Conservation (phyloP, 1,140 invertebrate genomes). For the Nasonia giraulti region DNA sequence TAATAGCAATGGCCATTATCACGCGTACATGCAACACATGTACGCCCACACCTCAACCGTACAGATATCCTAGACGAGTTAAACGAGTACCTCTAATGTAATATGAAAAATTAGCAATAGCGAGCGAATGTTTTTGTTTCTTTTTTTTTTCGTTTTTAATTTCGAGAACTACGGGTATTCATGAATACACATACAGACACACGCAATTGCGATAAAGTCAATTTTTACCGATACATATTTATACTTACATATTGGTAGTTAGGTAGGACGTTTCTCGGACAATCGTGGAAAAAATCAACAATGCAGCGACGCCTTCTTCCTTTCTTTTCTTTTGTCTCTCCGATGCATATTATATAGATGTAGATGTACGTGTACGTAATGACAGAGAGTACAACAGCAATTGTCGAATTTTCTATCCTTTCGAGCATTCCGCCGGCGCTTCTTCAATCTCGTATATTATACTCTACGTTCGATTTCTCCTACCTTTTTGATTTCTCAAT, state of each 20-base stretch:
- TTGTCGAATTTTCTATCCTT: constrained; percentile 18
- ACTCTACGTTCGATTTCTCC: not conserved
- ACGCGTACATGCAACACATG: not conserved
- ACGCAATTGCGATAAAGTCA: constrained; percentile 1
- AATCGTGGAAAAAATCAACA: not conserved
- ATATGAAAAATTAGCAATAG: constrained; percentile 1
- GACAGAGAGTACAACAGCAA: constrained; percentile 7
- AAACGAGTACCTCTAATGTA: not conserved
- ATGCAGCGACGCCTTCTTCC: not conserved
- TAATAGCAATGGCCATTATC: constrained; percentile 12
- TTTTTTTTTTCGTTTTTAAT: not conserved
- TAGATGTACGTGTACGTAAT: not conserved
- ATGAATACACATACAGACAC: not conserved
- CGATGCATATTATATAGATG: not conserved
- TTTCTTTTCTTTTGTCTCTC: not conserved
- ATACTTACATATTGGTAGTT: not conserved
- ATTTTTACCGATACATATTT: constrained; percentile 18
- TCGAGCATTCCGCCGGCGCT: constrained; percentile 37
- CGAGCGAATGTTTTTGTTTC: not conserved
- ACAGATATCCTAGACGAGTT: not conserved
- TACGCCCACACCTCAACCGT: not conserved
- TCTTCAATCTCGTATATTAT: constrained; percentile 40
- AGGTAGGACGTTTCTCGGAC: not conserved
- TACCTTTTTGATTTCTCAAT: not conserved
- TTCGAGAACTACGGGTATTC: constrained; percentile 5